phyloP scores from a whole-genome alignment of 2,888 invertebrate genomes.

The Tribolium freemani region DNA sequence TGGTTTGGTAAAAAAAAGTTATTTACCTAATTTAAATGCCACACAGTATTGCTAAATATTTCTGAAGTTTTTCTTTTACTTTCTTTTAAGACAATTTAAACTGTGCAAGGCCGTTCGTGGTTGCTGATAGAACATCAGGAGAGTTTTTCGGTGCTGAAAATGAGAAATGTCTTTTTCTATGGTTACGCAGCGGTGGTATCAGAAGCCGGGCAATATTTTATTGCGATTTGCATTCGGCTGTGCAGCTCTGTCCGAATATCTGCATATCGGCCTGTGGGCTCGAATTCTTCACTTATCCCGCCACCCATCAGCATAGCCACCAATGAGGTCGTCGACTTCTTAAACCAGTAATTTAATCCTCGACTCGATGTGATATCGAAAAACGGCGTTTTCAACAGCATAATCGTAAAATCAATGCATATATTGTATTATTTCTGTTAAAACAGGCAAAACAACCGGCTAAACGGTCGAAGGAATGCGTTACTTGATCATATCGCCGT shows the following conservation, averaged over 20 bases:
- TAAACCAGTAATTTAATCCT: constrained; percentile 48
- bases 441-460: constrained; percentile 31
- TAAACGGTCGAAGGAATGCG: constrained; percentile 38
- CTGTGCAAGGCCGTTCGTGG: no score
- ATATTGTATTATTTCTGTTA: constrained; percentile 35
- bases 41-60: no score
- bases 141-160: not conserved
- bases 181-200: constrained; percentile 5
- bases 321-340: constrained; percentile 57
- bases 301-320: constrained; percentile 55
- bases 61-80: no score
- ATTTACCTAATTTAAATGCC: no score
- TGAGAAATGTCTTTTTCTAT: not conserved
- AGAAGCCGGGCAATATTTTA: not conserved
- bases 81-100: no score
- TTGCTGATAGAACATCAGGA: not conserved
- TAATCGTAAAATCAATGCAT: constrained; percentile 40
- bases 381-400: constrained; percentile 33
- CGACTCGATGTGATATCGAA: constrained; percentile 39
- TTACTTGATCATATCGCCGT: constrained; percentile 41
- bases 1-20: no score
- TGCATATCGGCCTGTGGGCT: constrained; percentile 56
- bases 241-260: constrained; percentile 53
- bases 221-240: constrained; percentile 34
- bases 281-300: constrained; percentile 53